Evolutionary conservation across 2,113 vertebrate species (phyloP).

Genomic region (Erythrocebus patas): DNA sequence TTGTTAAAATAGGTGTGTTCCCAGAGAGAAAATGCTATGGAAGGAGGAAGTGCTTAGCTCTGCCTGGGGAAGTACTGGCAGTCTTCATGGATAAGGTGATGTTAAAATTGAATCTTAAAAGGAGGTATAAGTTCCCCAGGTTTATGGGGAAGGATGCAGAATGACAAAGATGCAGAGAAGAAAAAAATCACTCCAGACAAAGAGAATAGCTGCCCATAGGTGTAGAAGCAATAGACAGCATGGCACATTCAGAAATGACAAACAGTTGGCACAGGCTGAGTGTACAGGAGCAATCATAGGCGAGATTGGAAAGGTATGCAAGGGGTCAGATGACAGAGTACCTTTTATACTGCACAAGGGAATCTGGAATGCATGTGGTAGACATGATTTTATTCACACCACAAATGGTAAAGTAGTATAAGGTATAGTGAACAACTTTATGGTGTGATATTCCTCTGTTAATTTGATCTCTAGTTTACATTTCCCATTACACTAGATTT

Average conservation of each 20-base stretch:
- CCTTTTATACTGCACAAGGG: not conserved
- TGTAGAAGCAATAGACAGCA: not conserved
- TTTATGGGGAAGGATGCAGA: not conserved
- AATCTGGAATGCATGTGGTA: not conserved
- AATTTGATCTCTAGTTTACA: conserved; percentile 73
- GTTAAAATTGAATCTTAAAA: conserved; percentile 12
- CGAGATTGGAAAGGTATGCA: conserved; percentile 40
- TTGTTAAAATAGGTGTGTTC: not conserved
- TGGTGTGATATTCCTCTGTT: conserved; percentile 57
- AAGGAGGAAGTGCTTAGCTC: not conserved
- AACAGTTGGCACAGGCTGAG: not conserved
- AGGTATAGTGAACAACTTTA: conserved; percentile 48
- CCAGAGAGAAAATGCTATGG: not conserved
- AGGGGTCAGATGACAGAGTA: conserved; percentile 23
- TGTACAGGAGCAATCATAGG: not conserved
- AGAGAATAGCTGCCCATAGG: not conserved
- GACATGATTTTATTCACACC: conserved; percentile 54
- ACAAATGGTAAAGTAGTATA: conserved; percentile 39
- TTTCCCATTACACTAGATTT: conserved; percentile 65
- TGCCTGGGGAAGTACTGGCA: not conserved
- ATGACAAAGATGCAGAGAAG: not conserved
- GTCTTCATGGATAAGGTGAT: not conserved
- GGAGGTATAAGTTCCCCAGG: not conserved
- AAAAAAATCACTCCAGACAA: not conserved
- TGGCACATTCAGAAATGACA: not conserved